These are phyloP conservation scores for Danio jaintianensis DNA, from an alignment of 2,797 vertebrate genomes.

Conservation along the genomic window DNA sequence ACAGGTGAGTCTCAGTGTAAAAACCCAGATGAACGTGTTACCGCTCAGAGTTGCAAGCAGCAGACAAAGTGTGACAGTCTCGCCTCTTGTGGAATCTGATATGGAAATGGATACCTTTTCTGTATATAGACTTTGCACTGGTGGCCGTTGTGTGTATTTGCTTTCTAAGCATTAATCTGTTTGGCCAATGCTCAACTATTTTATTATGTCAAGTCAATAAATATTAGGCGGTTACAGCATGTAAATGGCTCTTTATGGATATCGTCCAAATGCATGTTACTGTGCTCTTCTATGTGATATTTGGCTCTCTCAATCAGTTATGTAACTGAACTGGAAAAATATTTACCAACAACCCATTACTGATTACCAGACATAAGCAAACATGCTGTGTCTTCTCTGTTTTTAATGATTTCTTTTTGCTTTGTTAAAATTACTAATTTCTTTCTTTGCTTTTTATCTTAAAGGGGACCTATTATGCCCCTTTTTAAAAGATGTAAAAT, in stretches of 20 bases:
- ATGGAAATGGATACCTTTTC: slow-evolving; percentile 19
- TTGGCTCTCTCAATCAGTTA: slow-evolving; percentile 21
- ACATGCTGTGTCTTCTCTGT: not conserved
- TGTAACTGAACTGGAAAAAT: slow-evolving; percentile 56
- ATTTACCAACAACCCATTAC: slow-evolving; percentile 53
- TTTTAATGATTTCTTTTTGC: not conserved
- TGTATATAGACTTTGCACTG: slow-evolving; percentile 10
- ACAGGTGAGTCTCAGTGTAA: slow-evolving; percentile 76
- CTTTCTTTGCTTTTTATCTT: too few relatives aligned
- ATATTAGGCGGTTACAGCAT: not conserved
- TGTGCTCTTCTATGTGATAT: slow-evolving; percentile 18
- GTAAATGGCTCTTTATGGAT: not conserved
- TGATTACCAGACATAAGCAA: slow-evolving; percentile 46
- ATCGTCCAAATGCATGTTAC: not conserved
- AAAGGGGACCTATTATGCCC: too few relatives aligned
- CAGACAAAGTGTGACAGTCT: not conserved
- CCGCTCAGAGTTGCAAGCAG: slow-evolving; percentile 2
- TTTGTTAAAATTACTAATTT: not conserved
- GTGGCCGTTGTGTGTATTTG: slow-evolving; percentile 15
- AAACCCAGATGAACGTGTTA: slow-evolving; percentile 17
- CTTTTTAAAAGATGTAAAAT: too few relatives aligned
- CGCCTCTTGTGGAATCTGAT: slow-evolving; percentile 7
- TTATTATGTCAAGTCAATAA: slow-evolving; percentile 33
- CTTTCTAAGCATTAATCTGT: not conserved
- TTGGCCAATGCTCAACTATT: slow-evolving; percentile 25